Base-by-base conservation (phyloP, 2,888 invertebrate genomes). In the Andrena trimmerana region DNA sequence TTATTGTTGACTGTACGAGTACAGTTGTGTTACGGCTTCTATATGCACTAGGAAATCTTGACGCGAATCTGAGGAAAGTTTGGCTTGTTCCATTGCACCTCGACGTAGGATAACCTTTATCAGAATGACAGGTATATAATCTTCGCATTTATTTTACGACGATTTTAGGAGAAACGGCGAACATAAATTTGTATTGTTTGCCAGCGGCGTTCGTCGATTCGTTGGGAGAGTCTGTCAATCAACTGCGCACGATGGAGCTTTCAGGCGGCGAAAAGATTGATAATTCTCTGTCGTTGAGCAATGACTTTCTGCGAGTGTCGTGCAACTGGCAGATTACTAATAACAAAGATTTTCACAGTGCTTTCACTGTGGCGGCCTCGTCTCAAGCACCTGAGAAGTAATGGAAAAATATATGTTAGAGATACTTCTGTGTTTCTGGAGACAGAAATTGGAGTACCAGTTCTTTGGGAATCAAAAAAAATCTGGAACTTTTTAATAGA, bases 271-370 rank as follows among this genome's bases (percentile, higher is more conserved):
- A 33, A 6, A 27, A 59, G 36, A 27, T 68, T 65, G 4, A 65
- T 16, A 24, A 77, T 31, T 10, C 66, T 78, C 29, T 20, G 8
- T 0, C 27, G 16, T 62, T 67, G 16, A 59, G 54, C 8, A 72
- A 52, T 8, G 82, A 85, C 59, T 85, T 80, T 52, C 59, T 90
- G 29, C 73, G 87, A 66, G 73, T 90, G 31, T 80, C 88, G 1
- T 92, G 90, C 6, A 93, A 92, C 31, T 93, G 93, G 92, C 77
- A 87, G 68, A 88, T 91, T 5, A 83, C 63, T 50, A 91, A 91
- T 71, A 86, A 88, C 29, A 92, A 90, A 88, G 75, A 75, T 68
- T 88, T 92, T 52, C 48, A 71, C 20, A 90, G 92, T 62, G 85
- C 90, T 1, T 77, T 93, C 54, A 91, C 92, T 1, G 87, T 87